Evolutionary conservation across 2,888 invertebrate genomes (phyloP), one percentile per base, ranked within the genome.

Genomic region (Drosophila bunnanda): DNA sequence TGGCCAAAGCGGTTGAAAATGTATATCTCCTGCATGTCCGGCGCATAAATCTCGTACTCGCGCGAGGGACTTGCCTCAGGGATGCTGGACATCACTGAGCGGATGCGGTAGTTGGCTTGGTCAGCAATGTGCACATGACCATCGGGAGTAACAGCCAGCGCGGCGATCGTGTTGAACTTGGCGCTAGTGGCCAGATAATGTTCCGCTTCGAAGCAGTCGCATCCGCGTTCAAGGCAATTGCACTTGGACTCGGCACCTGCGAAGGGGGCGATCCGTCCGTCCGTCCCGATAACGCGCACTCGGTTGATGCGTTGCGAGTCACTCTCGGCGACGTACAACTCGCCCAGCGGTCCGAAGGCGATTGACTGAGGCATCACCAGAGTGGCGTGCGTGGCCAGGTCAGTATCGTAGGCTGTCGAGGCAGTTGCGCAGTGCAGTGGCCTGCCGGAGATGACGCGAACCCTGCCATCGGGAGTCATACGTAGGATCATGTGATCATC

Each of bases 401-500:
- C 98, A 62, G 96, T 94, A 81, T 97, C 97, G 76, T 96, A 96
- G 0, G 95, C 96, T 0, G 95, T 94, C 0, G 96, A 94, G 0
- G 97, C 96, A 0, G 96, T 96, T 10, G 97, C 97, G 89, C 99
- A 99, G 90, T 98, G 98, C 1, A 98, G 93, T 0, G 98, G 98
- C 57, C 97, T 94, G 8, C 99, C 99, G 6, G 98, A 98, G 17
- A 98, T 96, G 0, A 98, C 97, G 83, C 98, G 96, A 0, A 98
- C 96, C 64, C 98, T 94, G 15, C 97, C 97, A 92, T 98, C 98
- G 0, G 96, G 95, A 2, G 98, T 98, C 93, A 98, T 94, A 90
- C 98, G 97, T 15, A 98, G 93, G 55, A 97, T 97, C 96, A 98
- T 97, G 90, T 98, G 98, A 90, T 98, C 98, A 89, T 99, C 99